A percentile compares a stretch with the other conserved stretches of the same genome.
phyloP scores from a whole-genome alignment of 2,113 vertebrate species.

The Sardina pilchardus region DNA sequence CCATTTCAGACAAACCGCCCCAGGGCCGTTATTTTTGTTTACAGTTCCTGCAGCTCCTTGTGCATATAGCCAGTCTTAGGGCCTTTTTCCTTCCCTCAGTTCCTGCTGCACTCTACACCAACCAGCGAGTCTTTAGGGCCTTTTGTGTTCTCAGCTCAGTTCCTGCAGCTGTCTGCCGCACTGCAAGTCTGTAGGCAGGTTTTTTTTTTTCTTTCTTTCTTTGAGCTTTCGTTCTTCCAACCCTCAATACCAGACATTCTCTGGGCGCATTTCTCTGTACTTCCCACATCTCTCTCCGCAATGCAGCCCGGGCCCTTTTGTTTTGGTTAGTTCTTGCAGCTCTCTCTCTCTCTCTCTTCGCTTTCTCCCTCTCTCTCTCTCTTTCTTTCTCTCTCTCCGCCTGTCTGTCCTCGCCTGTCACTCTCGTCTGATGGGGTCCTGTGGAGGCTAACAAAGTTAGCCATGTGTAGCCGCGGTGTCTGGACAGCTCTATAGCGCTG shows the following conservation, averaged over 20 bases:
- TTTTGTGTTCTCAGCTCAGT: background rate
- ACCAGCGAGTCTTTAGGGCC: background rate
- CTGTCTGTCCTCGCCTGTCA: conserved; percentile 13
- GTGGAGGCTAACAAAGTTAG: conserved; percentile 44
- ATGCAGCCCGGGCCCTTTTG: background rate
- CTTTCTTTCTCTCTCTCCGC: too few relatives aligned
- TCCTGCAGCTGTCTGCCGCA: background rate
- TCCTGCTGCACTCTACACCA: background rate
- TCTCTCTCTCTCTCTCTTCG: too few relatives aligned
- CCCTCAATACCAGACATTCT: background rate
- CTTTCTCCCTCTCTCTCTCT: too few relatives aligned
- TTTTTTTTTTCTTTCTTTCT: background rate
- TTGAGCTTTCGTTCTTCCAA: background rate
- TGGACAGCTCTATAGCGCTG: background rate
- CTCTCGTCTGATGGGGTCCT: conserved; percentile 43
- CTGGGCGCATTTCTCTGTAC: background rate
- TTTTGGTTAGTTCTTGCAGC: background rate
- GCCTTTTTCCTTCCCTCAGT: background rate
- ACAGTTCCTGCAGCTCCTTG: background rate
- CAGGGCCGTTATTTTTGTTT: background rate
- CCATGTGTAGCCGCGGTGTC: conserved; percentile 28
- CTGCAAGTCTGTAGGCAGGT: background rate
- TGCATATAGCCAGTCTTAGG: background rate
- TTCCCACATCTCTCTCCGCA: background rate
- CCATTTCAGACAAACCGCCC: too few relatives aligned